Conservation (phyloP, 2,888 invertebrate genomes). For the Harpalus rufipes region DNA sequence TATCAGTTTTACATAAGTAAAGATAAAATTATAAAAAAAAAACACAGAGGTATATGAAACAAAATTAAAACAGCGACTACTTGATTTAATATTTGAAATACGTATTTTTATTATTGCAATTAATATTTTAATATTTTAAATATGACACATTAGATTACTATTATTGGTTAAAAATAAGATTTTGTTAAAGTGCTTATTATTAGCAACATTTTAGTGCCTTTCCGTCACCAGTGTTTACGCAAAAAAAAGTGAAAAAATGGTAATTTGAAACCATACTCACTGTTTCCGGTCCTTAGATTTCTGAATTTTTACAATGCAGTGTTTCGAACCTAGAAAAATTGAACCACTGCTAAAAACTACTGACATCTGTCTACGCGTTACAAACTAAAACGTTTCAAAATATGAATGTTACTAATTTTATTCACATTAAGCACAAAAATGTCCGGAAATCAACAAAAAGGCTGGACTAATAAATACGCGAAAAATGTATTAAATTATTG, state of each 20-base stretch:
- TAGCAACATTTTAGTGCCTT: not conserved
- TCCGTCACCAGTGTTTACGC: not conserved
- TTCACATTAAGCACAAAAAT: slow-evolving; percentile 15
- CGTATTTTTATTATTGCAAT: too few species aligned
- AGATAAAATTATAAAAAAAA: too few species aligned
- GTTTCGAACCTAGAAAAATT: slow-evolving; percentile 60
- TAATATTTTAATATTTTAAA: too few species aligned
- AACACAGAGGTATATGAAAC: too few species aligned
- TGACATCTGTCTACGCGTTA: slow-evolving; percentile 19
- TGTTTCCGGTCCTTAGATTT: slow-evolving; percentile 3
- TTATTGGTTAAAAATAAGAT: too few species aligned
- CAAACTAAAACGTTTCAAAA: slow-evolving; percentile 20
- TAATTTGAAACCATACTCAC: slow-evolving; percentile 29
- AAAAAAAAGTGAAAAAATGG: not conserved
- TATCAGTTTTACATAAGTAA: too few species aligned
- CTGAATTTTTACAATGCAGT: slow-evolving; percentile 49
- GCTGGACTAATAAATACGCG: slow-evolving; percentile 33
- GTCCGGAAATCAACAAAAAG: slow-evolving; percentile 2
- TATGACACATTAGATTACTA: too few species aligned
- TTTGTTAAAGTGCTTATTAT: too few species aligned
- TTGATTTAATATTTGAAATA: too few species aligned
- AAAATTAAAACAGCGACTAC: too few species aligned
- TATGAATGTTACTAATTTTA: not conserved
- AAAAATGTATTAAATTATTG: slow-evolving; percentile 33
- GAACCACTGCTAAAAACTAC: slow-evolving; percentile 35